phyloP scores from a whole-genome alignment of 2,113 vertebrate species.

The Phocoena phocoena region DNA sequence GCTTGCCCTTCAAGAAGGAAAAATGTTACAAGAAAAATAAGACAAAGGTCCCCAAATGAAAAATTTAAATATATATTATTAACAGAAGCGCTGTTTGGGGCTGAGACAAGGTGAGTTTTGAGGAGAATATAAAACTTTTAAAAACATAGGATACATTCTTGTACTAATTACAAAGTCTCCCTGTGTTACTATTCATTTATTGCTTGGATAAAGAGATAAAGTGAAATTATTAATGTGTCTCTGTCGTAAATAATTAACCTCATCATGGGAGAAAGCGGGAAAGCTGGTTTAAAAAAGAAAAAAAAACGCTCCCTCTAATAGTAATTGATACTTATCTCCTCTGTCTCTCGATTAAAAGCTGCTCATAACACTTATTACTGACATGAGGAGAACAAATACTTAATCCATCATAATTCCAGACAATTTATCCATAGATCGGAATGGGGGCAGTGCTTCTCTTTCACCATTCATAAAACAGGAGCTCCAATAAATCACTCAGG shows the following conservation, averaged over 20 bases:
- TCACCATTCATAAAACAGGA: neutral
- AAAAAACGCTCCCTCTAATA: neutral
- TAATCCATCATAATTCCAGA: slow-evolving; percentile 67
- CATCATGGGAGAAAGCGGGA: neutral
- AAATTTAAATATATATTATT: neutral
- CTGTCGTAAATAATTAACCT: slow-evolving; percentile 63
- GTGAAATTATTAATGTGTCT: slow-evolving; percentile 56
- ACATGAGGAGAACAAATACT: slow-evolving; percentile 51
- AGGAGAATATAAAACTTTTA: slow-evolving; percentile 1
- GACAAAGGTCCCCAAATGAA: neutral
- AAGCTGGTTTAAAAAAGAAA: neutral
- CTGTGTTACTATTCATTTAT: slow-evolving; percentile 15
- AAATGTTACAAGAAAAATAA: neutral
- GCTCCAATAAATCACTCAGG: slow-evolving; percentile 16
- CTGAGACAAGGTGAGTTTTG: neutral
- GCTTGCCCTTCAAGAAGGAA: neutral
- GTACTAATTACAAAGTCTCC: neutral
- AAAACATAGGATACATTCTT: neutral
- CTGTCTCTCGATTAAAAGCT: slow-evolving; percentile 64
- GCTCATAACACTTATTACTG: slow-evolving; percentile 61
- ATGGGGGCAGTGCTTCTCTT: slow-evolving; percentile 46
- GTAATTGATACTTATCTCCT: slow-evolving; percentile 60
- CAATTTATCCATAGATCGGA: neutral
- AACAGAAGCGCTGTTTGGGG: neutral
- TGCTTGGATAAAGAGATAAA: slow-evolving; percentile 54